Evolutionary conservation across 37 sponge, comb jelly and placozoan genomes (phyloP).

Genomic region (Spongilla lacustris): DNA sequence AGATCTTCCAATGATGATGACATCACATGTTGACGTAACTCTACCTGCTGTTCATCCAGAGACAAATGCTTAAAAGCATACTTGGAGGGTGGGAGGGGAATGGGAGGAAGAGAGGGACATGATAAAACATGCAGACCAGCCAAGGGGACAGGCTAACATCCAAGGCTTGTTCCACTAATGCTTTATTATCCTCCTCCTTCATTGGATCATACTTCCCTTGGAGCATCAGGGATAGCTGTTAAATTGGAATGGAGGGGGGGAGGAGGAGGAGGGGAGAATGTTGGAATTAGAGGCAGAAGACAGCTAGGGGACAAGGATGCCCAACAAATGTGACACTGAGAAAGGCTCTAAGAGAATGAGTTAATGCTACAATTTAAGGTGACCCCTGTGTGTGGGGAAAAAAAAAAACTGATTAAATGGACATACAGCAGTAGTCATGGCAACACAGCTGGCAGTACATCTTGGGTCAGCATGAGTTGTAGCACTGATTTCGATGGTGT

Average conservation of each 20-base stretch:
- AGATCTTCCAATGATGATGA: conserved; percentile 44
- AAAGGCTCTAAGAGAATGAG: too few species aligned
- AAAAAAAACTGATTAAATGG: too few species aligned
- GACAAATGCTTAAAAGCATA: conserved; percentile 48
- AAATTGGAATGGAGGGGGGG: neutral
- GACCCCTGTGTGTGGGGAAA: too few species aligned
- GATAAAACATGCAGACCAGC: neutral
- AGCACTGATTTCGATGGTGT: conserved; percentile 65
- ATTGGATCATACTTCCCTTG: conserved; percentile 59
- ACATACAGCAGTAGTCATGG: conserved; percentile 89
- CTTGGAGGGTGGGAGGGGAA: conserved; percentile 13
- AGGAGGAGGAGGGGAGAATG: too few species aligned
- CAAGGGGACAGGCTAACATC: conserved; percentile 21
- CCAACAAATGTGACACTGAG: too few species aligned
- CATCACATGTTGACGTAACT: conserved; percentile 51
- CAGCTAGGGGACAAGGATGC: too few species aligned
- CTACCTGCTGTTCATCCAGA: conserved; percentile 60
- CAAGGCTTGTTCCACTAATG: conserved; percentile 36
- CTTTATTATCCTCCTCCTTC: conserved; percentile 33
- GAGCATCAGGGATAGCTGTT: conserved; percentile 82
- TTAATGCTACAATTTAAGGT: too few species aligned
- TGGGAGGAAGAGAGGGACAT: neutral
- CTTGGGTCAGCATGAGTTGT: conserved; percentile 92
- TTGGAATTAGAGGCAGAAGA: neutral
- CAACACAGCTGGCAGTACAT: conserved; percentile 87